Evolutionary conservation across 1,140 invertebrate species (phyloP), one percentile per base, ranked within the genome.

Genomic region (Tetramorium alpestre): DNA sequence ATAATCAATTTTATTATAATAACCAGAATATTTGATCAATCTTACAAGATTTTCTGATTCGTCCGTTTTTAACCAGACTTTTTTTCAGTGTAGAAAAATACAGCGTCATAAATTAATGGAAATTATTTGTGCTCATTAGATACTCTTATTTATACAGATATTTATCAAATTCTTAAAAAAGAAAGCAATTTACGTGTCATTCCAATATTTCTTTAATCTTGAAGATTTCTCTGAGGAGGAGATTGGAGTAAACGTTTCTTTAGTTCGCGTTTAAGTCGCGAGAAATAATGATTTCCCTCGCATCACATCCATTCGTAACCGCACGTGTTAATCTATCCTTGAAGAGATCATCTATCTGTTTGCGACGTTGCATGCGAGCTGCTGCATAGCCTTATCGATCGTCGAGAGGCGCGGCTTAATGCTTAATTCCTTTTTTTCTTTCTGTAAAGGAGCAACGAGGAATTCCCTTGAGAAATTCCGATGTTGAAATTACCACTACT

Each of bases 241-340:
- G 22, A 16, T 28, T 11, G 22, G 22, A 49, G n/a, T 47, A 16
- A 33, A 69, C 13, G 47, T 70, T 70, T 69, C 65, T 44, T 51
- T 22, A 28, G 1, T 18, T 69, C 33, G 64, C 33, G 41, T 54
- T 41, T 28, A 64, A 69, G 28, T 81, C 38, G 16, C 22, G 75
- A 62, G 16, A 47, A 47, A 13, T 72, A 72, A 81, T 38, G 47
- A 70, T 72, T 81, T 72, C 70, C 38, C 78, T 56, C 25, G 77
- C 65, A 41, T 49, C 49, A 51, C 72, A 56, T 81, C 16, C 41
- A 81, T 1, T 81, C 78, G 78, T 16, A n/a, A 22, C 78, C 28
- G 49, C 78, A 70, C 65, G 25, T 81, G 78, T 81, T 81, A 81
- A 81, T 81, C 65, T 81, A 81, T 81, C 78, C 78, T 81, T 81